Evolutionary conservation across 2,113 vertebrate genomes (phyloP).

Genomic region (Dipodomys stephensi): DNA sequence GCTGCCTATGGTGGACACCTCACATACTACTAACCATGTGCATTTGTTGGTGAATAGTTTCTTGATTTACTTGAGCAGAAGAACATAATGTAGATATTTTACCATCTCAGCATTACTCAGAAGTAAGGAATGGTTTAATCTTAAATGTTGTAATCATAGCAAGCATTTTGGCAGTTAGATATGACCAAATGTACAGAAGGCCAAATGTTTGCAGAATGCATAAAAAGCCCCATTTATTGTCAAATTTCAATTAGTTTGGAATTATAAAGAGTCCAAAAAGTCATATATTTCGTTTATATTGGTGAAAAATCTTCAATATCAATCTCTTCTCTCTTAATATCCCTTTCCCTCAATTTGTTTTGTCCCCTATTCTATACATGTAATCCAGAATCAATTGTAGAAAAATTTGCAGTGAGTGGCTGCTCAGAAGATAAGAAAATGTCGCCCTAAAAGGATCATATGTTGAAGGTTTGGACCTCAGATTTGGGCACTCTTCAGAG

Average conservation of each 20-base stretch:
- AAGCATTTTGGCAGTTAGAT: conserved; percentile 7
- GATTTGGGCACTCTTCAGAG: background rate
- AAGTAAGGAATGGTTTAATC: background rate
- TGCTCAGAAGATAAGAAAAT: background rate
- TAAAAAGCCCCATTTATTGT: background rate
- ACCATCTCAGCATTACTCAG: background rate
- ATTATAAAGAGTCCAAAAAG: conserved; percentile 14
- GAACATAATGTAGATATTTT: background rate
- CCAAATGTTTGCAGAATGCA: background rate
- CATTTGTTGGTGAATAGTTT: background rate
- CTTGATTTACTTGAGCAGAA: background rate
- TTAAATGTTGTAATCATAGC: background rate
- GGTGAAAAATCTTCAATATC: background rate
- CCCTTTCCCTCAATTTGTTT: background rate
- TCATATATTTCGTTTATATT: background rate
- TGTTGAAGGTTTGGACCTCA: background rate
- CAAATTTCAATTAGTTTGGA: background rate
- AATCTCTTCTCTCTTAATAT: background rate
- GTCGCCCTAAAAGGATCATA: background rate
- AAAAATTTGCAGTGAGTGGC: background rate
- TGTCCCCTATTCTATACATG: background rate
- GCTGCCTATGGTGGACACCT: background rate
- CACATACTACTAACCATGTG: background rate
- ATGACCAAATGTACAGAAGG: background rate
- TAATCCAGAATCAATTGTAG: background rate